Percentiles rank a stretch among this genome's conserved stretches.
These are phyloP conservation scores for Agriotes lineatus DNA, from an alignment of 2,888 invertebrate genomes.

Conservation along the genomic window DNA sequence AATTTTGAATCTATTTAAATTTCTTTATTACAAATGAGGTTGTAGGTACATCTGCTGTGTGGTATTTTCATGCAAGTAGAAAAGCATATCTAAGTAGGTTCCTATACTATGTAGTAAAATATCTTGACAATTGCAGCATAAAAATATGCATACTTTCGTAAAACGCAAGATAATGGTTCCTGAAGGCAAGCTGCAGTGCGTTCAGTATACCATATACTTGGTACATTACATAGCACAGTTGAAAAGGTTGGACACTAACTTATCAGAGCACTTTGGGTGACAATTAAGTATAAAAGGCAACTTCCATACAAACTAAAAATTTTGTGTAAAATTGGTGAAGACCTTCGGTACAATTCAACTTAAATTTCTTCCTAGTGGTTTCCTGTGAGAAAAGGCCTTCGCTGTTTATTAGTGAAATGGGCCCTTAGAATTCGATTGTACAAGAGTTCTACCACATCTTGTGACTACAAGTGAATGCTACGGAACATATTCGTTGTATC, in stretches of 20 bases:
- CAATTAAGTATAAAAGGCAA: slow-evolving; percentile 21
- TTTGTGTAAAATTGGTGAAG: background rate
- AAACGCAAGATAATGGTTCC: slow-evolving; percentile 11
- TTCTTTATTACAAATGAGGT: slow-evolving; percentile 20
- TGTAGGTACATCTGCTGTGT: slow-evolving; percentile 20
- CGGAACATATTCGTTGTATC: slow-evolving; percentile 2
- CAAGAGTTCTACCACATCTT: background rate
- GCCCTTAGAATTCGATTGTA: slow-evolving; percentile 12
- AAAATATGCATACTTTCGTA: slow-evolving; percentile 8
- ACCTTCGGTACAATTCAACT: background rate
- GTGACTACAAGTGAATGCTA: background rate
- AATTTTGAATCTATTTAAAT: background rate
- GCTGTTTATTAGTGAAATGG: slow-evolving; percentile 6
- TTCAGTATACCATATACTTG: slow-evolving; percentile 11
- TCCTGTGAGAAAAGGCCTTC: background rate
- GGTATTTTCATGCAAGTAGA: slow-evolving; percentile 23
- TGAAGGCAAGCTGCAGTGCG: slow-evolving; percentile 7
- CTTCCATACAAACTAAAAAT: slow-evolving; percentile 12
- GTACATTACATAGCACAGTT: slow-evolving; percentile 5
- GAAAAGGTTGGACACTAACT: slow-evolving; percentile 18
- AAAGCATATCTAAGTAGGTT: slow-evolving; percentile 23
- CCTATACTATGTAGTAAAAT: slow-evolving; percentile 15
- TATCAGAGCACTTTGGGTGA: slow-evolving; percentile 28
- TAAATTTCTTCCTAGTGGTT: background rate
- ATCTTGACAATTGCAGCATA: slow-evolving; percentile 10